Evolutionary conservation across 2,888 invertebrate genomes (phyloP), one percentile per base, ranked within the genome.

Genomic region (Hydrotaea cyrtoneurina): DNA sequence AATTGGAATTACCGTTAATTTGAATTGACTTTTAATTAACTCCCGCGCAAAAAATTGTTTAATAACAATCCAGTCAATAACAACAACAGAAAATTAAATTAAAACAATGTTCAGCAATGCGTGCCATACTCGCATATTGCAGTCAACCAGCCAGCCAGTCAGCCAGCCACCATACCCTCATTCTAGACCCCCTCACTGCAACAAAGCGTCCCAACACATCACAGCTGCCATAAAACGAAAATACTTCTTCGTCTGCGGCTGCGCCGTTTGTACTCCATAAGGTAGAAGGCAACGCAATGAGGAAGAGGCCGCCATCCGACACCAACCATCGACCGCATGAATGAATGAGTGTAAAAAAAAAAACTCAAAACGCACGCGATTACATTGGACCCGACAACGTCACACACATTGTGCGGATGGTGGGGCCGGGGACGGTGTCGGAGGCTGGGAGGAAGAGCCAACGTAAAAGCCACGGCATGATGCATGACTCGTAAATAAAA

Each of bases 361-460:
- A 19, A 69, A 78, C 73, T 76, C 77, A 80, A 19, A 69, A 78
- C 73, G 79, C 77, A 80, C 83, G 83, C 83, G 79, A 83, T 80
- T 83, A 76, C 57, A 72, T 76, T 46, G 76, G 76, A 78, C 59
- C 39, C 31, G 7, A 31, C 2, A 31, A 13, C 39, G 39, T 39
- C 39, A 39, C 13, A 57, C 50, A 31, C n/a, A 66, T 21, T 10
- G 10, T 57, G 62, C 53, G 19, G 39, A 15, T 13, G 62, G 7
- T 31, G 31, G 31, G 7, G 31, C 7, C 75, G 21, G 23, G 26
- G 21, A 66, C 57, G 23, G 59, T 77, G 46, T 66, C 73, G 19
- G n/a, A 50, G 50, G 50, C 23, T 19, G 69, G n/a, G n/a, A 15
- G 21, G 69, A n/a, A 55, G 19, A 39, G 15, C 19, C 10, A 1